These are phyloP conservation scores for Tipula lateralis DNA, from an alignment of 2,888 invertebrate species.

Conservation along the genomic window DNA sequence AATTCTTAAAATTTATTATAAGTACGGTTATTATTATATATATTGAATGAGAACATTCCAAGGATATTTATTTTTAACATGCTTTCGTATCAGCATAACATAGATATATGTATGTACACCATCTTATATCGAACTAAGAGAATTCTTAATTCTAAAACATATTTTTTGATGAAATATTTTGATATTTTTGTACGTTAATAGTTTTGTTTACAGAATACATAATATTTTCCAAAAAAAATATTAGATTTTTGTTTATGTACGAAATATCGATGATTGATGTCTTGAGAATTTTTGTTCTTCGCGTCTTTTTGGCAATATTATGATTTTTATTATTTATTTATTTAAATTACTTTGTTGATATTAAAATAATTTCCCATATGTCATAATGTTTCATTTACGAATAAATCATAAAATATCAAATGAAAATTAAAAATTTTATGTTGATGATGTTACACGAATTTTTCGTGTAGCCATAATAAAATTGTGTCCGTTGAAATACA, in stretches of 20 bases:
- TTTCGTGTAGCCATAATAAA: not conserved
- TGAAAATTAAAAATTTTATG: not conserved
- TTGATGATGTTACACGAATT: not conserved
- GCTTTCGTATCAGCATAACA: not conserved
- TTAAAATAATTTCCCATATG: not conserved
- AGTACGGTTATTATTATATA: not conserved
- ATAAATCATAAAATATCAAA: not conserved
- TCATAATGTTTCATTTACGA: not conserved
- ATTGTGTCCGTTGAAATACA: not conserved
- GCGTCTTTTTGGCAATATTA: not conserved
- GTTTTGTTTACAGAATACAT: constrained; percentile 19
- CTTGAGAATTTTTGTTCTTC: not conserved
- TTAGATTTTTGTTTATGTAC: not conserved
- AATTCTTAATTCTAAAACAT: not conserved
- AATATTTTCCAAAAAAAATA: not conserved
- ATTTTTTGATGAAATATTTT: not conserved
- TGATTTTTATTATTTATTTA: not conserved
- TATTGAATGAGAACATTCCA: not conserved
- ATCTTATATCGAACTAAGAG: not conserved
- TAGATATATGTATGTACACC: not conserved
- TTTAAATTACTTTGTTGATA: not conserved
- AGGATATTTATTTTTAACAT: constrained; percentile 1
- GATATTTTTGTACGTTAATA: not conserved
- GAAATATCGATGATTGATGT: not conserved
- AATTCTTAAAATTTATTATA: not conserved